Conservation (phyloP, 2,113 vertebrate genomes). For the Anarhynchus alexandrinus region DNA sequence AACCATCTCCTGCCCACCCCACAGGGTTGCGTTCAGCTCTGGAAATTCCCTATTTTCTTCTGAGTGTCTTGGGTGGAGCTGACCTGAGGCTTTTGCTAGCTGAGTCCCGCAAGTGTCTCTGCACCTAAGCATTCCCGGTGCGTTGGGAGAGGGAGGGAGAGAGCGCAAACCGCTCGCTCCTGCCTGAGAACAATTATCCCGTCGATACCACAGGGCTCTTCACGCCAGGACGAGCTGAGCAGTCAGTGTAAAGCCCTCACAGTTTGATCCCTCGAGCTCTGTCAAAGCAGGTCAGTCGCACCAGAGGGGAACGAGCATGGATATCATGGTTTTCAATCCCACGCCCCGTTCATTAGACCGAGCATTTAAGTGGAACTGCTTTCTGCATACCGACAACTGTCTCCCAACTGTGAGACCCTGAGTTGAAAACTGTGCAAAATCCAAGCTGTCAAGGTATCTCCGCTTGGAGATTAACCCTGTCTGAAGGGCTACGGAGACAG, state of each 20-base stretch:
- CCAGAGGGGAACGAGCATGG: not conserved
- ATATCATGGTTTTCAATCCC: not conserved
- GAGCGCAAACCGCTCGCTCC: fast-evolving
- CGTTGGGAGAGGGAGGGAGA: not conserved
- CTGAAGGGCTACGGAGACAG: not conserved
- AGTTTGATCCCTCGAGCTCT: not conserved
- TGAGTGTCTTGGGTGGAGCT: not conserved
- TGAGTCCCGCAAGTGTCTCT: not conserved
- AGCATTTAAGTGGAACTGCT: not conserved
- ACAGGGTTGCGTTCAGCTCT: not conserved
- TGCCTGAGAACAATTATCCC: not conserved
- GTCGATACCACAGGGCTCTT: not conserved
- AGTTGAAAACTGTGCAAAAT: not conserved
- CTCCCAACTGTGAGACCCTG: not conserved
- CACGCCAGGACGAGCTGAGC: not conserved
- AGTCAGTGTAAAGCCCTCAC: not conserved
- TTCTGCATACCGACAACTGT: not conserved
- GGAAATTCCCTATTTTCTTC: not conserved
- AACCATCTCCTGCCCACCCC: not conserved
- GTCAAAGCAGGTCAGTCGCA: not conserved
- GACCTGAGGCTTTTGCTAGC: not conserved
- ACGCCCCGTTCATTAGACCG: fast-evolving
- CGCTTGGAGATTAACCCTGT: conserved; percentile 36
- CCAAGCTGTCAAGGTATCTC: conserved; percentile 24
- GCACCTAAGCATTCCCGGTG: not conserved